A percentile compares a stretch with the other conserved stretches of the same genome.
Evolutionary conservation across 2,113 vertebrate species (phyloP).

Genomic region (Zosterops pallidus): DNA sequence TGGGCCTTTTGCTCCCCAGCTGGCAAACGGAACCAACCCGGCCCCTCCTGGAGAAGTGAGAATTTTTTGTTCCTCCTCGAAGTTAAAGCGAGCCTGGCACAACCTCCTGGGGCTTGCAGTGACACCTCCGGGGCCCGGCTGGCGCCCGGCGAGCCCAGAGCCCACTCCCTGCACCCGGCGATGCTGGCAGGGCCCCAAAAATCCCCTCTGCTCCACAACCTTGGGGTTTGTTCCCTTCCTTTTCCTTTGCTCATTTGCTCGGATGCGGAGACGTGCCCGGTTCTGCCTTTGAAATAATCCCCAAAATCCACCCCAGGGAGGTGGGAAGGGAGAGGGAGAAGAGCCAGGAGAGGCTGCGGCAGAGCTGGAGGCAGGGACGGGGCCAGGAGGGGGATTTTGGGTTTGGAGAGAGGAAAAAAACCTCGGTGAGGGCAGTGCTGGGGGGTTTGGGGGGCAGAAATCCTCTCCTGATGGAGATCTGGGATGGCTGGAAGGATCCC

Average conservation of each 20-base stretch:
- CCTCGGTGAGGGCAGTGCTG: too few species aligned
- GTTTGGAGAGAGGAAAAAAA: neutral
- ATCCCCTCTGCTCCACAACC: neutral
- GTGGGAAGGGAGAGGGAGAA: fast-evolving
- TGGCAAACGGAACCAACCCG: neutral
- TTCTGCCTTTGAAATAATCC: neutral
- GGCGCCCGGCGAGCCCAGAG: neutral
- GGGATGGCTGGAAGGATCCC: too few species aligned
- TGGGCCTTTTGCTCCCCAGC: neutral
- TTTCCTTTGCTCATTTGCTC: neutral
- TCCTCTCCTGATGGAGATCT: too few species aligned
- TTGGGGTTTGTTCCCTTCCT: too few species aligned
- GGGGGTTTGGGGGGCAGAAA: too few species aligned
- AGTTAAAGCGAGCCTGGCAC: neutral
- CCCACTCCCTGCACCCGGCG: neutral
- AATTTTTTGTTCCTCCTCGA: neutral
- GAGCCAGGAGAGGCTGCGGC: neutral
- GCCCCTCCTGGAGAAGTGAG: neutral
- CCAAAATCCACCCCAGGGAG: fast-evolving
- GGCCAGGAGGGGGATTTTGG: fast-evolving
- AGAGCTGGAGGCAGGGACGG: neutral
- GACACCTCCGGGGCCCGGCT: slow-evolving; percentile 2
- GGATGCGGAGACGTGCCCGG: neutral
- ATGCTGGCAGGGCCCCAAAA: neutral
- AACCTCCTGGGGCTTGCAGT: neutral